These are phyloP conservation scores for Aphelocoma californica DNA, from an alignment of 2,797 vertebrate genomes.

Conservation along the genomic window DNA sequence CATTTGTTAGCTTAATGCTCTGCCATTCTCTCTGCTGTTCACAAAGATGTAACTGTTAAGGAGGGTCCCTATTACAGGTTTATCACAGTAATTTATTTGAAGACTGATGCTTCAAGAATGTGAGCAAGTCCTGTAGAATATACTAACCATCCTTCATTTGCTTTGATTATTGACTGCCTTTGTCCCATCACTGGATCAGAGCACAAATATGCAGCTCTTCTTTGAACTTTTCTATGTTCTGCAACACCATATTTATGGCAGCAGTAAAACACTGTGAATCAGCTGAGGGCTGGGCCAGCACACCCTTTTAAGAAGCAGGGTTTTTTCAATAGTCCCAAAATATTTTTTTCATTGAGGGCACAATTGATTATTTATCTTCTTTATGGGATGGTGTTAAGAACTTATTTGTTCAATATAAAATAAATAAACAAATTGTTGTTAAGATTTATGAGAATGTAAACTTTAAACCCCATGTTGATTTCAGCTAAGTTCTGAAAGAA, in stretches of 20 bases:
- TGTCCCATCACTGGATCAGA: not conserved
- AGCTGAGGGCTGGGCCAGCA: not conserved
- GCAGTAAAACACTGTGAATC: not conserved
- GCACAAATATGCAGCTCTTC: not conserved
- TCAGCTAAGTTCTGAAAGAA: not conserved
- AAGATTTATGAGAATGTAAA: not conserved
- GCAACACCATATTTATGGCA: not conserved
- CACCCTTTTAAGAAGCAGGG: not conserved
- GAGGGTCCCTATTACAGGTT: not conserved
- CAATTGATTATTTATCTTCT: not conserved
- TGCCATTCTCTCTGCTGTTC: not conserved
- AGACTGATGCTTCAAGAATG: not conserved
- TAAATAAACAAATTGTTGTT: not conserved
- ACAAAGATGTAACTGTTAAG: not conserved
- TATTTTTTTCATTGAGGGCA: not conserved
- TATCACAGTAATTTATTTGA: constrained; percentile 35
- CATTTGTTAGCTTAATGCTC: constrained; percentile 44
- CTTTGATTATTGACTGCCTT: not conserved
- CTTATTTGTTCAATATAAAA: not conserved
- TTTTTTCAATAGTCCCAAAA: not conserved
- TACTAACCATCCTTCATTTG: not conserved
- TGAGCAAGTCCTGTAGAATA: not conserved
- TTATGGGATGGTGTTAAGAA: not conserved
- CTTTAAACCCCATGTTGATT: fast-evolving
- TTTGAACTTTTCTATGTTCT: constrained; percentile 12